Evolutionary conservation across 2,797 vertebrate genomes (phyloP).

Genomic region (Mormyrus proboscirostris): DNA sequence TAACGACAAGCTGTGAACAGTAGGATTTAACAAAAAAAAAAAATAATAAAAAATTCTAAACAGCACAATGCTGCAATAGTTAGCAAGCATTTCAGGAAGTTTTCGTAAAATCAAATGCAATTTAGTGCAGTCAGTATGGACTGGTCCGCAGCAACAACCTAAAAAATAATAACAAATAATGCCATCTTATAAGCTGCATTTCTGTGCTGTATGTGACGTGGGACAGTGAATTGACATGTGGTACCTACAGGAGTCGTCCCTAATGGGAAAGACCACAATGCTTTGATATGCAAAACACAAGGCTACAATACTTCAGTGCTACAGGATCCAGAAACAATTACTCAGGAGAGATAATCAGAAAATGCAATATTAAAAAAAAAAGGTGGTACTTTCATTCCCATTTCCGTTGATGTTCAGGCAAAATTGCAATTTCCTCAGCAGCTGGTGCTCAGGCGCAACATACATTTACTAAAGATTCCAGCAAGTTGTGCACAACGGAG

Average conservation of each 20-base stretch:
- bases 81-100: not conserved
- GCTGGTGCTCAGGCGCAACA: not conserved
- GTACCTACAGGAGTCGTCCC: not conserved
- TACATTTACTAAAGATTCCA: not conserved
- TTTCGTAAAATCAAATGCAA: not conserved
- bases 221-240: not conserved
- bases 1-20: not conserved
- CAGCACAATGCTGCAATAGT: not conserved
- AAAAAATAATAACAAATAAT: not conserved
- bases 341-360: not conserved
- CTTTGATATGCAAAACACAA: not conserved
- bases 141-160: not conserved
- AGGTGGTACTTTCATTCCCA: not conserved
- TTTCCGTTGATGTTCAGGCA: not conserved
- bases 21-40: not conserved
- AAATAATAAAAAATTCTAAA: not conserved
- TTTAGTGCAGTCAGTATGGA: not conserved
- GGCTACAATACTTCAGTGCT: not conserved
- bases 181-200: not conserved
- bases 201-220: not conserved
- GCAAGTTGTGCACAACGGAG: not conserved
- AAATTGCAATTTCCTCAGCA: not conserved
- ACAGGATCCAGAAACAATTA: not conserved
- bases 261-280: not conserved
- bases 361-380: not conserved